Evolutionary conservation across 2,888 invertebrate species (phyloP), one percentile per base, ranked within the genome.

Genomic region (Dryadula phaetusa): DNA sequence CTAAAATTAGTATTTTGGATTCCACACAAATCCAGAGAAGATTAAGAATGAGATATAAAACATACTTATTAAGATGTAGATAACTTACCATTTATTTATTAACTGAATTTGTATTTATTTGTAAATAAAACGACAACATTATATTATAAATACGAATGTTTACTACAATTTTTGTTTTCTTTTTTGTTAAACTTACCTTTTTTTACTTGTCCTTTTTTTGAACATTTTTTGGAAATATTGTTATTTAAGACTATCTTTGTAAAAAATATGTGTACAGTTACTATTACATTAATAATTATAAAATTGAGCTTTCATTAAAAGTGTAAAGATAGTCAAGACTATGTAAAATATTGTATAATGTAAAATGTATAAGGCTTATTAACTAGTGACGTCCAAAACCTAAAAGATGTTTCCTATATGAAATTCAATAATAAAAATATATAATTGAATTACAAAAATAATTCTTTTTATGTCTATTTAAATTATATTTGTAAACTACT

Each of bases 31-130:
- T 89, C 91, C 91, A 85, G 87, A 89, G 87, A 90, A 88, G 90
- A 92, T 92, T 90, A 91, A 90, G 87, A 90, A 92, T 90, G 92
- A 92, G 92, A 92, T 92, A 92, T 90, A 90, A 88, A 90, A 84
- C 88, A 88, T 92, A 92, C 86, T 89, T 91, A 90, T 90, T 92
- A 92, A 92, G 92, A 87, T 92, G 92, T 92, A 92, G 92, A 92
- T 92, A 92, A 91, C 90, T 92, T 92, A 92, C 92, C 92, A 92
- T 91, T 92, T 92, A 92, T 92, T 92, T 92, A 92, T 92, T 92
- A 92, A 92, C 93, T 91, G 91, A 92, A 92, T 92, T 92, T 92
- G 92, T 92, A 92, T 92, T 92, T 92, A 92, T 92, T 92, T 92
- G 92, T 92, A 92, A 92, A 92, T 92, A 92, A 92, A 92, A 90